Conservation (phyloP, 2,113 vertebrate genomes). For the Paracyprichromis sp. region DNA sequence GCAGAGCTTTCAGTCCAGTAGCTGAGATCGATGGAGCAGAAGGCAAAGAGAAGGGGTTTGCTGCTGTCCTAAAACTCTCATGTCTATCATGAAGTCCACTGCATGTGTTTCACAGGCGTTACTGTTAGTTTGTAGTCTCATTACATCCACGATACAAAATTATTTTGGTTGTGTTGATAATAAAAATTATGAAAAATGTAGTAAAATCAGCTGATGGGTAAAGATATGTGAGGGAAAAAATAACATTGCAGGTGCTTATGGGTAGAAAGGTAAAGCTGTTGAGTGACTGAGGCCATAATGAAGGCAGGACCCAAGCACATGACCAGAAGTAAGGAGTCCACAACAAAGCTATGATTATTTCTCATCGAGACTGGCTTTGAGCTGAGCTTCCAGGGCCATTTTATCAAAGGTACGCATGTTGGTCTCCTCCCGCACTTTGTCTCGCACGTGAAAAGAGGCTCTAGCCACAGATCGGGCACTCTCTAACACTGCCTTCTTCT, state of each 20-base stretch:
- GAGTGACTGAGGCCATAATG: conserved; percentile 19
- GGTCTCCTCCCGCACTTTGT: conserved; percentile 90
- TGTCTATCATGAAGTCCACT: not conserved
- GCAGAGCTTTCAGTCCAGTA: conserved; percentile 36
- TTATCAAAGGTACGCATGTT: conserved; percentile 94
- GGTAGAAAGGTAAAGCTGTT: conserved; percentile 28
- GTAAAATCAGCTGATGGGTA: conserved; percentile 5
- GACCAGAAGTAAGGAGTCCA: not conserved
- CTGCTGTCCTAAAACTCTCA: not conserved
- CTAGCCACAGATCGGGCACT: conserved; percentile 89
- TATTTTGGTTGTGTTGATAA: not conserved
- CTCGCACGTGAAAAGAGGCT: conserved; percentile 92
- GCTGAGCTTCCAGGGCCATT: conserved; percentile 92
- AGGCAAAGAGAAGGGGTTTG: not conserved
- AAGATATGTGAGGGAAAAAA: not conserved
- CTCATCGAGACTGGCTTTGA: conserved; percentile 85
- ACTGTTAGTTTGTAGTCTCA: not conserved
- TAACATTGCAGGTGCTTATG: not conserved
- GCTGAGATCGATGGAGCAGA: not conserved
- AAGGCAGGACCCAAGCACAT: conserved; percentile 28
- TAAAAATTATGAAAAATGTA: not conserved
- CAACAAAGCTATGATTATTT: conserved; percentile 66
- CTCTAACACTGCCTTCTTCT: conserved; percentile 86
- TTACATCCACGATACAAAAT: conserved; percentile 6
- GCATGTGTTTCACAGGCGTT: not conserved